A percentile compares a stretch with the other conserved stretches of the same genome.
Conservation (phyloP, 2,888 invertebrate genomes). For the Falcaria lacertinaria region DNA sequence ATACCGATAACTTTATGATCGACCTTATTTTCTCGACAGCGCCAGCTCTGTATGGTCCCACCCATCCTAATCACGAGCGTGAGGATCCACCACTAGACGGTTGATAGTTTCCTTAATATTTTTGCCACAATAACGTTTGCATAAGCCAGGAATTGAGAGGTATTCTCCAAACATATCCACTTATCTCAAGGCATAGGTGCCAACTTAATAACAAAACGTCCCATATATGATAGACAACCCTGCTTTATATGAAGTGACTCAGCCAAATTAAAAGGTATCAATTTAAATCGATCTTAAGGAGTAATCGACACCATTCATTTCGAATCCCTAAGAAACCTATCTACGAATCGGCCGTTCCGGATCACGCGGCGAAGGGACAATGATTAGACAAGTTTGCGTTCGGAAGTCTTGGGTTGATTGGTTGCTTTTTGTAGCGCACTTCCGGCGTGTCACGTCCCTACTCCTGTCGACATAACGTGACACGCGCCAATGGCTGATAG, state of each 20-base stretch:
- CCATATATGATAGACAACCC: background rate
- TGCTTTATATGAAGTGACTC: background rate
- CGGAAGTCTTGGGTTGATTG: constrained; percentile 66
- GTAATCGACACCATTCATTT: background rate
- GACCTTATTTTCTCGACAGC: too few relatives aligned
- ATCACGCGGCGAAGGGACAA: constrained; percentile 50
- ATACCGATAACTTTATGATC: too few relatives aligned
- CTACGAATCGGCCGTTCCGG: constrained; percentile 21
- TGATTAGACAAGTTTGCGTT: constrained; percentile 61
- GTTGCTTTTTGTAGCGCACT: constrained; percentile 70
- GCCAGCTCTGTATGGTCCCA: too few relatives aligned
- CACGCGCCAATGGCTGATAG: constrained; percentile 60
- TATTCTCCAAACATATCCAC: too few relatives aligned
- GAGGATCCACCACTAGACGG: too few relatives aligned
- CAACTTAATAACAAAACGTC: too few relatives aligned
- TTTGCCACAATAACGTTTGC: too few relatives aligned
- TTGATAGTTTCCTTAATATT: too few relatives aligned
- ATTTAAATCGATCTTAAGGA: background rate
- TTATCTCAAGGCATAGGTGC: too few relatives aligned
- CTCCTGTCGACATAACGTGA: constrained; percentile 51
- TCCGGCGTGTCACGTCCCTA: constrained; percentile 60
- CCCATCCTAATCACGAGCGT: too few relatives aligned
- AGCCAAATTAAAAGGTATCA: background rate
- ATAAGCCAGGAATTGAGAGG: too few relatives aligned
- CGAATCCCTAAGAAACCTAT: constrained; percentile 5